These are phyloP conservation scores for Nothoprocta pentlandii DNA, from an alignment of 2,113 vertebrate species.

Conservation along the genomic window DNA sequence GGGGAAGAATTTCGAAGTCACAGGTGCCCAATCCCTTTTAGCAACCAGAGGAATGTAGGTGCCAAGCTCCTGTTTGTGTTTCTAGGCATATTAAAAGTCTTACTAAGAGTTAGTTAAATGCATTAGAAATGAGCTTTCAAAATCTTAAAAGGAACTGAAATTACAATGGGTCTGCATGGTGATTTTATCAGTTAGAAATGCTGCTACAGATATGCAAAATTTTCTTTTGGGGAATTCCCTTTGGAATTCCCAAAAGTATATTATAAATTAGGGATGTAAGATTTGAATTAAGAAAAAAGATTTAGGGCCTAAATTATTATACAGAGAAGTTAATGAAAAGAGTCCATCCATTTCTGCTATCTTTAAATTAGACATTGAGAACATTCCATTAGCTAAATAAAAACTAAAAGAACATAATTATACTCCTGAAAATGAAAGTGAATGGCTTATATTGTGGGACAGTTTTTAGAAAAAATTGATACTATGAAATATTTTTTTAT, in stretches of 20 bases:
- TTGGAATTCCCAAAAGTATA: not conserved
- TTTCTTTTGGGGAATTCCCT: not conserved
- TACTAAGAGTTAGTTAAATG: not conserved
- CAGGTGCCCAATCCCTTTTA: slow-evolving; percentile 12
- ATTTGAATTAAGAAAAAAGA: not conserved
- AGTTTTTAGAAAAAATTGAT: not conserved
- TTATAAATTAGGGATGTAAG: not conserved
- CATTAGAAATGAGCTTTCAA: not conserved
- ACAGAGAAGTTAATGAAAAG: not conserved
- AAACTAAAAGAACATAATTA: not conserved
- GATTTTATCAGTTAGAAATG: not conserved
- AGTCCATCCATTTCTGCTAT: not conserved
- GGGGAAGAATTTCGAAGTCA: slow-evolving; percentile 45
- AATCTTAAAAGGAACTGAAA: not conserved
- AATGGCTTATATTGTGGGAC: not conserved
- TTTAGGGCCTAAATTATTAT: not conserved
- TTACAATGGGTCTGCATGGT: not conserved
- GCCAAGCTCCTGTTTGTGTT: slow-evolving; percentile 12
- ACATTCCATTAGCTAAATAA: not conserved
- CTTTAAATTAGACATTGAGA: not conserved
- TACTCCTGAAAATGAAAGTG: not conserved
- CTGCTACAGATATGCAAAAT: not conserved
- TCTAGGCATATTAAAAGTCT: not conserved
- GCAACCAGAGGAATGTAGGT: slow-evolving; percentile 26
- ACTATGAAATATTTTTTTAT: not conserved